Percentiles rank a stretch among this genome's conserved stretches.
Conservation (phyloP, 2,888 invertebrate genomes). For the Apodemia duryi region DNA sequence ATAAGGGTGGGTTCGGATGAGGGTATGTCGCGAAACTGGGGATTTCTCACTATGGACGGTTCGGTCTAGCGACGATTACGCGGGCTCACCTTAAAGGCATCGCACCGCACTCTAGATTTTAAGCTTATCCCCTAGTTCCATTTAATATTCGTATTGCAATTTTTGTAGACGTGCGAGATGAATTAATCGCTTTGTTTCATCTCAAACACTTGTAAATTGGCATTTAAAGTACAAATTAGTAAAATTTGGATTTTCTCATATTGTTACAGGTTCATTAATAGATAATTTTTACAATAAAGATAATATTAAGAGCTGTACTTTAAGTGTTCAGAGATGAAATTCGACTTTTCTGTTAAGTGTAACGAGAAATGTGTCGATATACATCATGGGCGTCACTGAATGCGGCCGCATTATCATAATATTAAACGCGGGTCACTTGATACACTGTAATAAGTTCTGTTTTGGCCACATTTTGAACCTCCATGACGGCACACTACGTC, state of each 20-base stretch:
- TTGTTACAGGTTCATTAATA: slow-evolving; percentile 79
- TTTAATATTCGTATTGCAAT: slow-evolving; percentile 57
- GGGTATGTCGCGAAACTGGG: slow-evolving; percentile 76
- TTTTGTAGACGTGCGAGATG: slow-evolving; percentile 69
- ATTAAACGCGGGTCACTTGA: slow-evolving; percentile 23
- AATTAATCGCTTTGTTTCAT: slow-evolving; percentile 64
- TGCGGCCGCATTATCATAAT: slow-evolving; percentile 34
- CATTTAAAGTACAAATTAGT: slow-evolving; percentile 80
- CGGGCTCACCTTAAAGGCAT: slow-evolving; percentile 77
- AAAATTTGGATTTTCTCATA: slow-evolving; percentile 77
- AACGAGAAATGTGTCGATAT: slow-evolving; percentile 52
- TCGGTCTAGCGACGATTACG: slow-evolving; percentile 65
- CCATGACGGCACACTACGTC: slow-evolving; percentile 46
- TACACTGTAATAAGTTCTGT: slow-evolving; percentile 23
- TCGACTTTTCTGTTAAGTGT: slow-evolving; percentile 65
- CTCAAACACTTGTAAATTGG: slow-evolving; percentile 74
- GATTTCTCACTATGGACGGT: slow-evolving; percentile 77
- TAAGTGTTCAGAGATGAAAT: slow-evolving; percentile 77
- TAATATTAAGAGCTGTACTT: slow-evolving; percentile 78
- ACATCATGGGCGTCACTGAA: slow-evolving; percentile 44
- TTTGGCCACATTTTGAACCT: slow-evolving; percentile 40
- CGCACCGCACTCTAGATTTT: slow-evolving; percentile 71
- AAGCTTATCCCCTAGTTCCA: slow-evolving; percentile 66
- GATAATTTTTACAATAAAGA: slow-evolving; percentile 67
- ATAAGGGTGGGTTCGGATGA: slow-evolving; percentile 71